phyloP scores from a whole-genome alignment of 2,113 vertebrate species.

The Mobula birostris region DNA sequence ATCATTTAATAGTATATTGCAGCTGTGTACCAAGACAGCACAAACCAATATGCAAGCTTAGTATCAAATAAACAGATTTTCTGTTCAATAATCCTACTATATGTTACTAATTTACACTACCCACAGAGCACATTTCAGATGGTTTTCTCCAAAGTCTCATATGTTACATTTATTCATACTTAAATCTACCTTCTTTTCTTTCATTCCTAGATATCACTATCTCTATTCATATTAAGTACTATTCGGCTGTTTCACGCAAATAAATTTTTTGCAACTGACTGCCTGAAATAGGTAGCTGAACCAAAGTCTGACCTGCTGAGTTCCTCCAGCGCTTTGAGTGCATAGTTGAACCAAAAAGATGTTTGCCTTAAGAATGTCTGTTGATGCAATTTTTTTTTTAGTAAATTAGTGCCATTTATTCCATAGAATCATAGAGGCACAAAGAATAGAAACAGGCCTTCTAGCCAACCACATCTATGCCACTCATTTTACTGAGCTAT shows the following conservation, averaged over 20 bases:
- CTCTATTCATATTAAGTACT: too few species aligned
- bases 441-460: too few species aligned
- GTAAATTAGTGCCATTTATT: not conserved
- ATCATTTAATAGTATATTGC: not conserved
- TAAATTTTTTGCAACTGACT: not conserved
- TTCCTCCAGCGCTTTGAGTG: too few species aligned
- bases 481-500: too few species aligned
- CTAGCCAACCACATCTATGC: not conserved
- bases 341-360: too few species aligned
- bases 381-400: not conserved
- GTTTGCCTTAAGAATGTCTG: not conserved
- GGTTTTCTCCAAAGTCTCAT: not conserved
- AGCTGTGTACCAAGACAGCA: not conserved
- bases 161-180: not conserved
- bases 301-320: not conserved
- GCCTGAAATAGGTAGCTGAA: not conserved
- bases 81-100: slow-evolving; percentile 1
- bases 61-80: not conserved
- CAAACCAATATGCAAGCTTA: not conserved
- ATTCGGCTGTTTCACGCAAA: not conserved
- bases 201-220: too few species aligned
- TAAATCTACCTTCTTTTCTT: not conserved
- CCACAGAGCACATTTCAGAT: too few species aligned
- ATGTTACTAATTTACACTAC: not conserved
- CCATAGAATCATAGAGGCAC: not conserved